Conservation (phyloP, 1,140 invertebrate genomes). For the Microplitis mediator region DNA sequence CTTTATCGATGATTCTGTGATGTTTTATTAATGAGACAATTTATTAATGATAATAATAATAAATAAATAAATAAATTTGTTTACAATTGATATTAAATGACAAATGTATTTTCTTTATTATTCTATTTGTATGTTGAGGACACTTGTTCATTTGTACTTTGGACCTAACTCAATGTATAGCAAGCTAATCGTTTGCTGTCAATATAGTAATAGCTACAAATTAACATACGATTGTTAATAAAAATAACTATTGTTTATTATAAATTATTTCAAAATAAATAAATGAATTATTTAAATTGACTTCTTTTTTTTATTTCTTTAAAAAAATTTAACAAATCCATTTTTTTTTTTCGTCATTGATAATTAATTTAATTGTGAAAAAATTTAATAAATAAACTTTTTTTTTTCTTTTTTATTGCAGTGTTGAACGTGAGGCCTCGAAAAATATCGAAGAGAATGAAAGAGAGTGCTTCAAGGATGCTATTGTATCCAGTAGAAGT, state of each 20-base stretch:
- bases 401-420: slow-evolving; percentile 26
- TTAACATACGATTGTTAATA: not conserved
- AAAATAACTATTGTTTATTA: not conserved
- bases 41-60: no score
- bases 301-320: not conserved
- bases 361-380: not conserved
- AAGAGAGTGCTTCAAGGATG: slow-evolving; percentile 54
- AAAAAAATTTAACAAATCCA: not conserved
- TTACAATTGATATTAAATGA: not conserved
- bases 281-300: not conserved
- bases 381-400: slow-evolving; percentile 4
- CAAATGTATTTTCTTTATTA: not conserved
- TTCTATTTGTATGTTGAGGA: not conserved
- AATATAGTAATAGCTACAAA: not conserved
- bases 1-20: no score
- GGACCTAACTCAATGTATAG: not conserved
- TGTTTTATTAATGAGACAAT: no score
- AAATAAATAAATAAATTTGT: no score
- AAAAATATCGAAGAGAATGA: slow-evolving; percentile 58
- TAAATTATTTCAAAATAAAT: not conserved
- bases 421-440: slow-evolving; percentile 54
- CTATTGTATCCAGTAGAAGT: slow-evolving; percentile 54
- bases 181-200: not conserved
- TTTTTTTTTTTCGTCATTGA: not conserved
- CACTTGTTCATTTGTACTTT: not conserved